Base-by-base conservation (phyloP, 2,797 vertebrate species). In the Sitta carolinensis region DNA sequence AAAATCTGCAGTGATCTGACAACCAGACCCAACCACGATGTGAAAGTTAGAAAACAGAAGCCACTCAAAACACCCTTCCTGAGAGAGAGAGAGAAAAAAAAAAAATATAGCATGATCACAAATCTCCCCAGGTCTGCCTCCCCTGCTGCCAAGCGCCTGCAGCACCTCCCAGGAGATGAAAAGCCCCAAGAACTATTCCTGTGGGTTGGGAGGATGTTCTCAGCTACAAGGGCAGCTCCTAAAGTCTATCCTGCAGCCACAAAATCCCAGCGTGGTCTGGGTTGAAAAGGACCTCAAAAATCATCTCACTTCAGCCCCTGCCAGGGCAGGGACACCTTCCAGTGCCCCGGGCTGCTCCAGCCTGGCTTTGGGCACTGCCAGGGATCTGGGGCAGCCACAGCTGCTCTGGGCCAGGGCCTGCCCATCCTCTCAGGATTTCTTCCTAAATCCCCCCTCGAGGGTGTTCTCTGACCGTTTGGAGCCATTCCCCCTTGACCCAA, bases 271-370 rank as follows among this genome's bases (percentile, higher is more conserved):
- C 5, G 4, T 27, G 61, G 15, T 22, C 16, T 81, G 34, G 52
- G 15, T 9, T 22, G 17, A 20, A 52, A 74, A 45, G 8, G 12
- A 48, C 3, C 7, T 30, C 8, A 61, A 61, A 61, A 34, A 16
- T 16, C 34, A 61, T 8, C 10, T 8, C 1, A 1, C 8, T 2
- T 12, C 54, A 27, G 36, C 4, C 6, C 20, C 21, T 36, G 40
- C 23, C 51, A 22, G 11, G 16, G 51, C 77, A 47, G 48, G 23
- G 43, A 32, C 43, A 50, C 2, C 21, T 52, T 1, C 36, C 36
- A 12, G 36, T 2, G 0, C 2, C 48, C 48, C 48, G 43, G 43
- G 48, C 0, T 27, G 67, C 27, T 36, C 55, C 34, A 61, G 0
- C 26, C 69, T 27, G 34, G 42, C 22, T 13, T 48, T 6, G 34